These are phyloP conservation scores for Rhodeus uyekii DNA, from an alignment of 2,797 vertebrate species.

Conservation along the genomic window DNA sequence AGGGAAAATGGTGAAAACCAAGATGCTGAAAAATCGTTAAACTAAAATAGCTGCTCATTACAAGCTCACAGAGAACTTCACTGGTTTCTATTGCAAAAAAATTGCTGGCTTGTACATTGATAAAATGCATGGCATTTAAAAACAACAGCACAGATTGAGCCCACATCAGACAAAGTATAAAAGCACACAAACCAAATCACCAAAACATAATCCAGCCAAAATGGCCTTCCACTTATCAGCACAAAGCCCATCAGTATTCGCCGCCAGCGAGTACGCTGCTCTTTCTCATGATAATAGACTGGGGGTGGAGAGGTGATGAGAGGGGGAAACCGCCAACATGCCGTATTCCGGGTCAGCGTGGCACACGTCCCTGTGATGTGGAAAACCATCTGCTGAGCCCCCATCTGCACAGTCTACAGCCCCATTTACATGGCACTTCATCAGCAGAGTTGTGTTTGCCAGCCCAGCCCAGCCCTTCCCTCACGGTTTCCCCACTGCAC, in stretches of 20 bases:
- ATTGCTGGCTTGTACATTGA: slow-evolving; percentile 11
- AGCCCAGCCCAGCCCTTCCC: slow-evolving; percentile 34
- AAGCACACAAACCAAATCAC: slow-evolving; percentile 32
- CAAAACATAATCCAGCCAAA: slow-evolving; percentile 43
- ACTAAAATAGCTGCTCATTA: slow-evolving; percentile 22
- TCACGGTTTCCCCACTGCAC: slow-evolving; percentile 1
- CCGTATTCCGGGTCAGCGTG: slow-evolving; percentile 31
- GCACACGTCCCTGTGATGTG: slow-evolving; percentile 29
- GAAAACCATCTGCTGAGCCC: slow-evolving; percentile 44
- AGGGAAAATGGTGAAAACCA: slow-evolving; percentile 1
- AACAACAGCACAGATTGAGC: slow-evolving; percentile 13
- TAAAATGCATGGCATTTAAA: slow-evolving; percentile 12
- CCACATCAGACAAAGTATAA: slow-evolving; percentile 19
- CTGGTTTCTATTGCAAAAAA: neutral
- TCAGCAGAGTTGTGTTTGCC: slow-evolving; percentile 30
- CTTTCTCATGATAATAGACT: slow-evolving; percentile 74
- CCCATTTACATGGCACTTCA: slow-evolving; percentile 42
- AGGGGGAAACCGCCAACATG: neutral
- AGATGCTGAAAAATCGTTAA: slow-evolving; percentile 25
- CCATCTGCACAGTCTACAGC: slow-evolving; percentile 27
- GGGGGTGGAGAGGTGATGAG: slow-evolving; percentile 25
- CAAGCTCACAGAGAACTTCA: neutral
- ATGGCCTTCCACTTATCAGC: slow-evolving; percentile 38
- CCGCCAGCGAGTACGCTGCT: slow-evolving; percentile 58
- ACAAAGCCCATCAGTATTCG: slow-evolving; percentile 61